A percentile compares a stretch with the other conserved stretches of the same genome.
These are phyloP conservation scores for Phalacrocorax pelagicus DNA, from an alignment of 2,113 vertebrate species.

Conservation along the genomic window DNA sequence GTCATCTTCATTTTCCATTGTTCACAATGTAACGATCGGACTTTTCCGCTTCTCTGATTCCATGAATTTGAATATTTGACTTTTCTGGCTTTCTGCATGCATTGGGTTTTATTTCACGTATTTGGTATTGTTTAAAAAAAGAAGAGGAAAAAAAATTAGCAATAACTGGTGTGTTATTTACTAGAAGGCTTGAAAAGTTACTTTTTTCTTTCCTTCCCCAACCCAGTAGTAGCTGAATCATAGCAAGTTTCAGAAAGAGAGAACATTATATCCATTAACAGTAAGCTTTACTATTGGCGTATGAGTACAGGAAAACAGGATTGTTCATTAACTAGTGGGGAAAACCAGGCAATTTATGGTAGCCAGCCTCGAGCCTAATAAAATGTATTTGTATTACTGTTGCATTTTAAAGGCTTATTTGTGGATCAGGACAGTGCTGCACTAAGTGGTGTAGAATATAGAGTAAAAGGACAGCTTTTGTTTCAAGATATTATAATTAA, in stretches of 20 bases:
- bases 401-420: not conserved
- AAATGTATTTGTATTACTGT: not conserved
- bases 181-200: not conserved
- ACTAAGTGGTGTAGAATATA: not conserved
- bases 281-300: not conserved
- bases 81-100: not conserved
- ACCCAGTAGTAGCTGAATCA: not conserved
- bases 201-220: not conserved
- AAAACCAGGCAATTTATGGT: not conserved
- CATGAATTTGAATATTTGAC: not conserved
- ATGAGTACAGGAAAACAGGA: not conserved
- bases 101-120: not conserved
- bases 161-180: not conserved
- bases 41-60: not conserved
- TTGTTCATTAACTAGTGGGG: not conserved
- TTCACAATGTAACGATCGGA: accelerated
- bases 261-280: not conserved
- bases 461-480: not conserved
- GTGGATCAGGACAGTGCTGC: not conserved
- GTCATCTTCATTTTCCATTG: not conserved
- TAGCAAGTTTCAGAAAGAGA: not conserved
- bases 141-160: no score
- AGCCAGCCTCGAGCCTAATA: not conserved
- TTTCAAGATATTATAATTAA: not conserved
- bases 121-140: not conserved